Conservation (phyloP, 2,113 vertebrate species). For the Morphnarchus princeps region DNA sequence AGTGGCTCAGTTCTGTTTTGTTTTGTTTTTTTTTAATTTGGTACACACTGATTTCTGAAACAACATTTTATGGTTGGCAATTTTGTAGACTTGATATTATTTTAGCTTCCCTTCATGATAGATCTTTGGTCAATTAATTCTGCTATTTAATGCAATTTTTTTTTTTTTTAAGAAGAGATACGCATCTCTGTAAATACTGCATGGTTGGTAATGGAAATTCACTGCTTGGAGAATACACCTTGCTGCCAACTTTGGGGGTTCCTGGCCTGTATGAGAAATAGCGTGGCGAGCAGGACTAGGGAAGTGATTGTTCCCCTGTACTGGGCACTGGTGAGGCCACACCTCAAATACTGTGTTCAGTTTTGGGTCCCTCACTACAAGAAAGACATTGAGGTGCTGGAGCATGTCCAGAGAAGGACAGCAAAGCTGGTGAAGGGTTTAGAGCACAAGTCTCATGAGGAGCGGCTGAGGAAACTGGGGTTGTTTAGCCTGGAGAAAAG, state of each 20-base stretch:
- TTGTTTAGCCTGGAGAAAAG: not conserved
- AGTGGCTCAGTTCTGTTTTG: not conserved
- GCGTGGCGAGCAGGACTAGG: not conserved
- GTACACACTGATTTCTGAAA: not conserved
- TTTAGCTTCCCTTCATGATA: not conserved
- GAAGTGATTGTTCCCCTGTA: fast-evolving
- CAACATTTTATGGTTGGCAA: not conserved
- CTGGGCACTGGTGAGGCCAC: not conserved
- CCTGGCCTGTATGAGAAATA: not conserved
- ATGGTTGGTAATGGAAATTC: not conserved
- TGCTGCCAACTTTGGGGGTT: not conserved
- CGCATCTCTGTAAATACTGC: not conserved
- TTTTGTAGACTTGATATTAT: not conserved
- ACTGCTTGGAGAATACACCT: not conserved
- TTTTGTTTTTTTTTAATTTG: not conserved
- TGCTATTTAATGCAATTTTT: not conserved
- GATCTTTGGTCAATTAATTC: not conserved
- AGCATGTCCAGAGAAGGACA: not conserved
- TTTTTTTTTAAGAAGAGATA: not conserved
- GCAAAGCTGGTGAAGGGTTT: fast-evolving
- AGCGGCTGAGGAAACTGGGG: not conserved
- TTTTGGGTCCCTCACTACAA: not conserved
- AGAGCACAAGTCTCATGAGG: not conserved
- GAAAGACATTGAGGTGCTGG: not conserved
- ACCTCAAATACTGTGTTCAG: not conserved